These are phyloP conservation scores for Phalera bucephala DNA, from an alignment of 2,888 invertebrate genomes.

Conservation along the genomic window DNA sequence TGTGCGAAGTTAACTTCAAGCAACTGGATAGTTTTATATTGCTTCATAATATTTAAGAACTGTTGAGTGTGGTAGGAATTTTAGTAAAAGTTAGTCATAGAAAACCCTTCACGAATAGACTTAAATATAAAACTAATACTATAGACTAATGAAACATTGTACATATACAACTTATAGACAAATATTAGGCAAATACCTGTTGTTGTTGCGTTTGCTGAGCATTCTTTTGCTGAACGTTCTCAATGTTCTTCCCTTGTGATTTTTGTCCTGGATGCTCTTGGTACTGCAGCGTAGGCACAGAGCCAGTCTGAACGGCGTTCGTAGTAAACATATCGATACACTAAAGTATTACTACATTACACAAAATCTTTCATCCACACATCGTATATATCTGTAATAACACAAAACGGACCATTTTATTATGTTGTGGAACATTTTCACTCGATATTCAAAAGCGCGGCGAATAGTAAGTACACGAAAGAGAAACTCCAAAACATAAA, in stretches of 20 bases:
- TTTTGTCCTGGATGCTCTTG: constrained; percentile 85
- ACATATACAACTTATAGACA: too few relatives aligned
- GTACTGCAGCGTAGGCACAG: constrained; percentile 86
- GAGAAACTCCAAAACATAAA: constrained; percentile 72
- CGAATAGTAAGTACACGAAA: constrained; percentile 62
- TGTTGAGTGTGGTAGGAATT: too few relatives aligned
- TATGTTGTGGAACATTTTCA: constrained; percentile 27
- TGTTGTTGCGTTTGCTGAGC: constrained; percentile 73
- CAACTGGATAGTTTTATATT: too few relatives aligned
- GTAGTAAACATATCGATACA: constrained; percentile 79
- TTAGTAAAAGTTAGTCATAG: too few relatives aligned
- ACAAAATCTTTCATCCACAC: constrained; percentile 38
- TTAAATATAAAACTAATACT: too few relatives aligned
- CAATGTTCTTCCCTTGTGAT: constrained; percentile 83
- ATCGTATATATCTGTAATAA: constrained; percentile 37
- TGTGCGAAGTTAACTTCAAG: too few relatives aligned
- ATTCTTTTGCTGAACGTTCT: constrained; percentile 84
- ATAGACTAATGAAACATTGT: too few relatives aligned
- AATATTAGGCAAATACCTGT: constrained; percentile 2
- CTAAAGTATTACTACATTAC: constrained; percentile 40
- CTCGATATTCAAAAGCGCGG: constrained; percentile 64
- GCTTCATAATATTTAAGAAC: too few relatives aligned
- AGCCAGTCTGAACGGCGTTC: constrained; percentile 83
- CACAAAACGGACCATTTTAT: constrained; percentile 24
- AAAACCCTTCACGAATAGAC: too few relatives aligned